Evolutionary conservation across 2,888 invertebrate species (phyloP).

Genomic region (Drosophila mimetica): DNA sequence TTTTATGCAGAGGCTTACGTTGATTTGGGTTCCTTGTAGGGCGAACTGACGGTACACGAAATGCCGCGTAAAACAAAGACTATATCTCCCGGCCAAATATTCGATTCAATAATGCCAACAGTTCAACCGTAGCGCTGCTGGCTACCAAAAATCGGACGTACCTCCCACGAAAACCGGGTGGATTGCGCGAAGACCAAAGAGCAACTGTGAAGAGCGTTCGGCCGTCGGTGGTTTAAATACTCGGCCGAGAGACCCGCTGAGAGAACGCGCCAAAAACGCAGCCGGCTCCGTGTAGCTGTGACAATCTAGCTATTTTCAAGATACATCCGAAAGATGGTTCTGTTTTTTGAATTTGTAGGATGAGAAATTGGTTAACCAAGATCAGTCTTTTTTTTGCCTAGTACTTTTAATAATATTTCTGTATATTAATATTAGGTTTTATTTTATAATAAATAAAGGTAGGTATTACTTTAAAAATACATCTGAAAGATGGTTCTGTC

Average conservation of each 20-base stretch:
- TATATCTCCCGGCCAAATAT: conserved; percentile 2
- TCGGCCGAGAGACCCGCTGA: background rate
- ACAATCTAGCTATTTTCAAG: background rate
- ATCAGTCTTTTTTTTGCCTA: too few species aligned
- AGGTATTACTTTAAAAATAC: too few species aligned
- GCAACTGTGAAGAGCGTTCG: conserved; percentile 20
- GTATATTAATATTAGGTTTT: too few species aligned
- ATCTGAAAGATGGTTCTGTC: too few species aligned
- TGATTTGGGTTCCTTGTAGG: background rate
- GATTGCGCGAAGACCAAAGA: conserved; percentile 26
- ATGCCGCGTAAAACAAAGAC: conserved; percentile 15
- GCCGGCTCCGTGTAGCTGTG: conserved; percentile 9
- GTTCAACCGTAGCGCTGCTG: conserved; percentile 36
- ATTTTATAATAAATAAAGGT: too few species aligned
- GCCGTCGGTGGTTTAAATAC: conserved; percentile 14
- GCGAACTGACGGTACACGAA: conserved; percentile 9
- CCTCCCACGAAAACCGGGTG: conserved; percentile 14
- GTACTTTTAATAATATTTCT: too few species aligned
- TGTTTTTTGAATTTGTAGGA: too few species aligned
- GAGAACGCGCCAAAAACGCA: conserved; percentile 24
- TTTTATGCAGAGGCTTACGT: conserved; percentile 28
- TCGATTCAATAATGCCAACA: conserved; percentile 21
- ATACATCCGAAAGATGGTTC: too few species aligned
- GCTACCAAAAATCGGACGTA: conserved; percentile 20
- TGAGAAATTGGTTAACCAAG: too few species aligned